phyloP scores from a whole-genome alignment of 2,888 invertebrate species.

The Eupithecia dodoneata region DNA sequence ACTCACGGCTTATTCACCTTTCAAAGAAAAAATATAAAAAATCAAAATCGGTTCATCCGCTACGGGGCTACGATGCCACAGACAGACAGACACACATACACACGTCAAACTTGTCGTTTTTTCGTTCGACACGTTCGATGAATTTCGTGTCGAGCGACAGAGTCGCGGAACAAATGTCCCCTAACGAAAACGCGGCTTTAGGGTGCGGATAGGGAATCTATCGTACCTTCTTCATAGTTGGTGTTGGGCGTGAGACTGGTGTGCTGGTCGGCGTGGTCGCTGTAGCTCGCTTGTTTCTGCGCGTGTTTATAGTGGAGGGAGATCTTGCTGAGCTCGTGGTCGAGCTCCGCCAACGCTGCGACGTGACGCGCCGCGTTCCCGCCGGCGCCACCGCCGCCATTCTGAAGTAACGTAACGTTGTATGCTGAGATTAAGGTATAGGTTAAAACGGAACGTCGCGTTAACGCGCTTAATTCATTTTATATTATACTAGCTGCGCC shows the following conservation, averaged over 20 bases:
- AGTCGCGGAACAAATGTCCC: too few species aligned
- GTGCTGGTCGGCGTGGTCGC: conserved; percentile 53
- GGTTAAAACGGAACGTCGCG: background rate
- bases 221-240: conserved; percentile 57
- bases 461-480: too few species aligned
- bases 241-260: conserved; percentile 54
- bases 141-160: too few species aligned
- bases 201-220: background rate
- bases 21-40: too few species aligned
- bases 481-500: too few species aligned
- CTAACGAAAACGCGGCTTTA: too few species aligned
- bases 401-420: background rate
- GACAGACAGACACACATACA: too few species aligned
- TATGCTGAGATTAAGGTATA: background rate
- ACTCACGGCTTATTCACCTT: too few species aligned
- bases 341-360: conserved; percentile 82
- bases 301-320: conserved; percentile 79
- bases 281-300: conserved; percentile 64
- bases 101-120: too few species aligned
- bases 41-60: too few species aligned
- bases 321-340: conserved; percentile 86
- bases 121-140: too few species aligned
- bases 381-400: conserved; percentile 50
- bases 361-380: conserved; percentile 67
- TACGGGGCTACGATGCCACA: too few species aligned